Conservation (phyloP, 2,797 vertebrate genomes). For the Sus cebifrons region DNA sequence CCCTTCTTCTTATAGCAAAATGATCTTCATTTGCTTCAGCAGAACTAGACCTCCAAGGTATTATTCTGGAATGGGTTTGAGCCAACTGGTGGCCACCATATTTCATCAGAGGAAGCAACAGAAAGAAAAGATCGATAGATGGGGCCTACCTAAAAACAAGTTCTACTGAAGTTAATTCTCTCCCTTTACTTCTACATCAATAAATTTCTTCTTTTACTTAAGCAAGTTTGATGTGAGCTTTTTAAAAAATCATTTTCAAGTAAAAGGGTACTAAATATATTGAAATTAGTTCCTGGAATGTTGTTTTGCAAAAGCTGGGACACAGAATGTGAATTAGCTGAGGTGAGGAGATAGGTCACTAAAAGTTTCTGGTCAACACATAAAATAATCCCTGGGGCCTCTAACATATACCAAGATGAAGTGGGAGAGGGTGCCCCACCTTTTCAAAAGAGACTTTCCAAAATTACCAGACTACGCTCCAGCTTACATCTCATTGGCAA, state of each 20-base stretch:
- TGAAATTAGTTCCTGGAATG: neutral
- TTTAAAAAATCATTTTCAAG: neutral
- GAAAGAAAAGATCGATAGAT: neutral
- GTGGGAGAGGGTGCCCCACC: neutral
- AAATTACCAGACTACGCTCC: neutral
- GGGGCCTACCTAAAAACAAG: neutral
- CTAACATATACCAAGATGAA: neutral
- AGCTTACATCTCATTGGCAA: slow-evolving; percentile 6
- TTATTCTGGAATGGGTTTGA: neutral
- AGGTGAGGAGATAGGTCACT: neutral
- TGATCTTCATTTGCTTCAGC: neutral
- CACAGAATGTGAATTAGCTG: neutral
- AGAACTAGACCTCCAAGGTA: neutral
- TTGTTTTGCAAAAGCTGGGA: neutral
- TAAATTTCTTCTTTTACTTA: neutral
- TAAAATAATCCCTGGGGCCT: neutral
- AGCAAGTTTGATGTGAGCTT: neutral
- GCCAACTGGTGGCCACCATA: neutral
- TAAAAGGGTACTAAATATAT: neutral
- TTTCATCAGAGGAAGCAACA: neutral
- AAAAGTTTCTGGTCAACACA: neutral
- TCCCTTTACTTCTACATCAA: neutral
- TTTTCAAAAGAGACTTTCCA: slow-evolving; percentile 36
- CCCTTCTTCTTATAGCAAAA: neutral
- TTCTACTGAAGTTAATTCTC: neutral